Base-by-base conservation (phyloP, 2,113 vertebrate species). In the Calyptomena viridis region DNA sequence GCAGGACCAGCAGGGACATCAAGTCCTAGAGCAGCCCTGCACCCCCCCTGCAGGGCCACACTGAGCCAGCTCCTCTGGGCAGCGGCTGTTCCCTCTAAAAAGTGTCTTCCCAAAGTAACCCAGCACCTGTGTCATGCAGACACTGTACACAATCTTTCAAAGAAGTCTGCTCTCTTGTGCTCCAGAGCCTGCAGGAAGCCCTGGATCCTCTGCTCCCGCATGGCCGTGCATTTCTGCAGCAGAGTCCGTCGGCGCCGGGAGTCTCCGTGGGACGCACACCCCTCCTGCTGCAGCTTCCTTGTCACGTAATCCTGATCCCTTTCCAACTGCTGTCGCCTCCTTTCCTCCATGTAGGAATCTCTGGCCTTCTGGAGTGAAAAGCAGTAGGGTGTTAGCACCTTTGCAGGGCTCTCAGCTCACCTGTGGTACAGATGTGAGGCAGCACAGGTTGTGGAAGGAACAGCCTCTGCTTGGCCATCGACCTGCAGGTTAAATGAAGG, bases 121-220 rank as follows among this genome's bases (percentile, higher is more conserved):
- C 96, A 82, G 69, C 95, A 88, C 93, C 92, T 80, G 80, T 35
- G 72, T 98, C 97, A 97, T 6, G 96, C 97, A 97, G 98, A 97
- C 97, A 96, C 95, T 0, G 87, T 86, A 49, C 97, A 97, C 94
- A 98, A 79, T 59, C 96, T 90, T 91, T 96, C 92, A 92, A 98
- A 62, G 98, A 98, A 99, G 93, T 98, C 96, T 94, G 97, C 98
- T 95, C 98, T 98, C 95, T 99, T 99, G 94, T 98, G 97, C 95
- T 99, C 98, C 88, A 99, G 97, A 10, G 98, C 98, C 71, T 97
- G 90, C 52, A 99, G 97, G 95, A 99, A 99, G 95, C 98, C 97
- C 80, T 98, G 98, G 94, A 99, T 98, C 77, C 99, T 98, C 92
- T 99, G 98, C 93, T 99, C 99, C 53, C 99, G 95, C 94, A 97